Evolutionary conservation across 2,888 invertebrate genomes (phyloP).

Genomic region (Encarsia formosa): DNA sequence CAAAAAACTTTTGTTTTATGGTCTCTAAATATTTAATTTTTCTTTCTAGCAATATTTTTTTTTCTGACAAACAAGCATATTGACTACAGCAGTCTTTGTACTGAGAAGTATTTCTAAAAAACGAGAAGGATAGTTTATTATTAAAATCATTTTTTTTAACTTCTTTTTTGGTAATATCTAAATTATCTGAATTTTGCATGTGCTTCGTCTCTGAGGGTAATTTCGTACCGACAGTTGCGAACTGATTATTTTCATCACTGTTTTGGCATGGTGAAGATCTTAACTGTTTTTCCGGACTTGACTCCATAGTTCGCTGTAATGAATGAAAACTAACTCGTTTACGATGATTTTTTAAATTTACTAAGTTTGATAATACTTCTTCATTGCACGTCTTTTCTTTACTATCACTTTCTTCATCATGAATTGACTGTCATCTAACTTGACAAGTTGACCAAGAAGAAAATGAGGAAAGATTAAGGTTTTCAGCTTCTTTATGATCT

Average conservation of each 20-base stretch:
- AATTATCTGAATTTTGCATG: no score
- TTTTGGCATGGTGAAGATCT: slow-evolving; percentile 34
- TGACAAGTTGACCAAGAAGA: slow-evolving; percentile 49
- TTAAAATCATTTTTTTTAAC: no score
- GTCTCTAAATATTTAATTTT: no score
- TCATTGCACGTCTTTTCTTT: slow-evolving; percentile 34
- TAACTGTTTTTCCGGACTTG: slow-evolving; percentile 47
- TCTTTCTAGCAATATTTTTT: no score
- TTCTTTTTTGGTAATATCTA: no score
- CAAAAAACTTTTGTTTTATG: no score
- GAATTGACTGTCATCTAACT: slow-evolving; percentile 41
- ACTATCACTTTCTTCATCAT: slow-evolving; percentile 37
- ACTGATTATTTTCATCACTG: slow-evolving; percentile 14
- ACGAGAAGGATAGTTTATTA: no score
- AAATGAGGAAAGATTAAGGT: slow-evolving; percentile 38
- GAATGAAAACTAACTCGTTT: slow-evolving; percentile 40
- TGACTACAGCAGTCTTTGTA: no score
- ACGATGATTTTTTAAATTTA: slow-evolving; percentile 39
- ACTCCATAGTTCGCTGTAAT: slow-evolving; percentile 34
- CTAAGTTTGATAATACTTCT: slow-evolving; percentile 31
- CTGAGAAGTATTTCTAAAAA: no score
- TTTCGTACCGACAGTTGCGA: slow-evolving; percentile 28
- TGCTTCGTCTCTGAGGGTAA: slow-evolving; percentile 30
- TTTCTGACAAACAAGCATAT: no score
- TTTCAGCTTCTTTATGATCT: no score